Conservation (phyloP, 1,140 invertebrate species). For the Hyphantria cunea region DNA sequence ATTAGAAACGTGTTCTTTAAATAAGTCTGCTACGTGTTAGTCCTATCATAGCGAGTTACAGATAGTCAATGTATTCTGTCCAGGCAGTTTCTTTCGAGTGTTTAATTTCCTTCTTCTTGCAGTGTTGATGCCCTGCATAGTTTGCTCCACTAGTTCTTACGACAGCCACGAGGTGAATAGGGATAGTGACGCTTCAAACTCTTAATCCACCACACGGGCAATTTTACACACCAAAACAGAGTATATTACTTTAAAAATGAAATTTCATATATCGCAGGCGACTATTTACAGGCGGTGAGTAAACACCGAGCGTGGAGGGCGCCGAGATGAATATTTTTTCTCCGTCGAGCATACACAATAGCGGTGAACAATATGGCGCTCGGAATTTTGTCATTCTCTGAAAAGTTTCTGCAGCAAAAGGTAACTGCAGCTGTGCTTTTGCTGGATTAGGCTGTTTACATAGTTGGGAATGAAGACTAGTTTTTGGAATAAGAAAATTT, state of each 20-base stretch:
- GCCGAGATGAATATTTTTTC: conserved; percentile 31
- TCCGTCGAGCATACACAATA: conserved; percentile 21
- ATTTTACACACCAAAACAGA: not conserved
- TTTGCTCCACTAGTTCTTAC: too few relatives aligned
- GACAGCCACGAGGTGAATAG: too few relatives aligned
- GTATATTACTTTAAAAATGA: conserved; percentile 19
- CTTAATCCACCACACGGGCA: too few relatives aligned
- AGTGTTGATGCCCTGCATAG: too few relatives aligned
- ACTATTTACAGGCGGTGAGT: conserved; percentile 23
- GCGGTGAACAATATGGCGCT: conserved; percentile 25
- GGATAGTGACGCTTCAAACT: too few relatives aligned
- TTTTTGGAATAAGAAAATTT: conserved; percentile 1
- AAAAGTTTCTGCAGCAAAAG: conserved; percentile 23
- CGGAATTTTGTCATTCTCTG: conserved; percentile 27
- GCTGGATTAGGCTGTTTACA: conserved; percentile 23
- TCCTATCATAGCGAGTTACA: too few relatives aligned
- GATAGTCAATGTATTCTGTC: too few relatives aligned
- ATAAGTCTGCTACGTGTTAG: too few relatives aligned
- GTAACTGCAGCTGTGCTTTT: conserved; percentile 25
- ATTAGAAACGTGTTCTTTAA: too few relatives aligned
- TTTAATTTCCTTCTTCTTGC: too few relatives aligned
- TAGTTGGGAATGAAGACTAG: conserved; percentile 3
- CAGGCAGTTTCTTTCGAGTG: too few relatives aligned
- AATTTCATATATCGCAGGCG: conserved; percentile 18
- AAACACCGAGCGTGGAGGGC: conserved; percentile 10